Conservation (phyloP, 2,888 invertebrate genomes). For the Onchidella celtica region DNA sequence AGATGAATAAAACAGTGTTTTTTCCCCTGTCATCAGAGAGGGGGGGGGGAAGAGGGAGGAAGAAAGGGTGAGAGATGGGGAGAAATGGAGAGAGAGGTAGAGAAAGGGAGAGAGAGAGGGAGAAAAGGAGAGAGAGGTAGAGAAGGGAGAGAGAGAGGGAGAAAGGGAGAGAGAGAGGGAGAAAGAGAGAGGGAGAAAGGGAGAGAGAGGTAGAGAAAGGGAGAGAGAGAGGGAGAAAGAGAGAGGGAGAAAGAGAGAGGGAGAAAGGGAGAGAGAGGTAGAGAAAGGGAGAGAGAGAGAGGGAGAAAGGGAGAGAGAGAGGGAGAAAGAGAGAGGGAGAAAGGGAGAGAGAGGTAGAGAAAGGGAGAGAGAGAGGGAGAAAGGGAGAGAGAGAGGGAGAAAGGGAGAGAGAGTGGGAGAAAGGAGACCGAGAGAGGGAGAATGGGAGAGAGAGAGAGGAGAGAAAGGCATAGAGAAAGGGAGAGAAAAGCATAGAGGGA, state of each 20-base stretch:
- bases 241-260: not conserved
- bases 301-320: not conserved
- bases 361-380: not conserved
- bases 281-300: not conserved
- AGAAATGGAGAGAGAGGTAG: not conserved
- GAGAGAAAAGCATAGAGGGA: no score
- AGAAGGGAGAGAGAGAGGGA: not conserved
- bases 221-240: not conserved
- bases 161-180: not conserved
- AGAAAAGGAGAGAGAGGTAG: not conserved
- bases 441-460: not conserved
- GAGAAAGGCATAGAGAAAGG: not conserved
- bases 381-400: not conserved
- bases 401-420: not conserved
- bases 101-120: constrained; percentile 17
- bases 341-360: not conserved
- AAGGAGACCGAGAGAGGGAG: not conserved
- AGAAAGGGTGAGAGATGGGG: not conserved
- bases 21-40: no score
- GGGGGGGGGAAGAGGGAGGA: not conserved
- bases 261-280: not conserved
- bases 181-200: not conserved
- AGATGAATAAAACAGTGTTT: no score
- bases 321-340: not conserved
- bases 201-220: not conserved